Conservation (phyloP, 2,888 invertebrate genomes). For the Gandaritis pyraliata region DNA sequence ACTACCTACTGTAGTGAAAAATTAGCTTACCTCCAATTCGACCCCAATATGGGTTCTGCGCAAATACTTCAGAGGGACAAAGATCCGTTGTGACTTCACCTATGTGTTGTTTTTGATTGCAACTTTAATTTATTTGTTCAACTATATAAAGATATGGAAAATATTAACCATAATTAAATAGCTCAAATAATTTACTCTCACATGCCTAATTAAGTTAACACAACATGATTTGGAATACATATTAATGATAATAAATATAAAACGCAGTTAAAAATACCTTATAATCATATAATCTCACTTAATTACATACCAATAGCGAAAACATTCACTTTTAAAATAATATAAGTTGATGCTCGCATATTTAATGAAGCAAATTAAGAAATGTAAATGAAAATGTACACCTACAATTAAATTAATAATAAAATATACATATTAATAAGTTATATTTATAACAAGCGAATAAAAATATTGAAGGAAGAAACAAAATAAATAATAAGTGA, state of each 20-base stretch:
- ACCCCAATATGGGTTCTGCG: too few species aligned
- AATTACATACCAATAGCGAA: conserved; percentile 4
- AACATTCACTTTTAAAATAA: conserved; percentile 6
- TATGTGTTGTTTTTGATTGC: too few species aligned
- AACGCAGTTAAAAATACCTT: neutral
- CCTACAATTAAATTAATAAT: neutral
- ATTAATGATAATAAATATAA: conserved; percentile 3
- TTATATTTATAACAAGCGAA: neutral
- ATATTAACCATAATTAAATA: neutral
- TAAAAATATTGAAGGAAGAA: neutral
- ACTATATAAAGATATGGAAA: neutral
- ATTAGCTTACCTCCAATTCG: too few species aligned
- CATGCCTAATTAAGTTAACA: neutral
- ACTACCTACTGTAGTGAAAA: too few species aligned
- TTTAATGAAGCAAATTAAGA: neutral
- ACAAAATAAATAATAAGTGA: neutral
- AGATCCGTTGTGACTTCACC: too few species aligned
- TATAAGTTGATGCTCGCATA: conserved; percentile 3
- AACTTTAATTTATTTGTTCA: neutral
- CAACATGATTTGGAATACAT: neutral
- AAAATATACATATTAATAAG: neutral
- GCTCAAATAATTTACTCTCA: conserved; percentile 2
- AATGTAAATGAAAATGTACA: neutral
- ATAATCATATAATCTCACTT: conserved; percentile 18
- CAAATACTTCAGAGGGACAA: too few species aligned